Evolutionary conservation across 2,888 invertebrate species (phyloP), one percentile per base, ranked within the genome.

Genomic region (Leucophora obtusa): DNA sequence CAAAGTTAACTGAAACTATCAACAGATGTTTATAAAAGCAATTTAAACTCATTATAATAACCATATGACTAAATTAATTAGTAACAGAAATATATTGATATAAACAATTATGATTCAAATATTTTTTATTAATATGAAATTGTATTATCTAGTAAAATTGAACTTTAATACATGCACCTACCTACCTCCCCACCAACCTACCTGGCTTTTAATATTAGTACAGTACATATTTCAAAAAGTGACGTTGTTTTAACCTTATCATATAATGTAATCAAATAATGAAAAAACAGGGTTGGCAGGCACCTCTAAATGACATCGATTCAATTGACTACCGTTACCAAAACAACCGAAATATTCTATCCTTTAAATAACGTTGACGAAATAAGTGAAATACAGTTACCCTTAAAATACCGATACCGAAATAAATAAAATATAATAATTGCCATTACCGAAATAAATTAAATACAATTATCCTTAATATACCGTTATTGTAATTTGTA

Each of bases 21-120:
- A 74, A 21, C 75, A 75, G 75, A 75, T 80, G 79, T 68, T 62
- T 59, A 51, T 15, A 60, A 53, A n/a, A 53, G 18, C 21, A 70
- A 51, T n/a, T 35, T 33, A 59, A 69, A 69, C 47, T 69, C 58
- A 69, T 69, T 58, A 15, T 43, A 17, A 47, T 47, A 47, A 47
- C 14, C 6, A 47, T 47, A 47, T 47, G 43, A 47, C 3, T n/a
- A 47, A 47, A n/a, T n/a, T n/a, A 47, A 47, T 14, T 14, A 38
- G 1, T 11, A 38, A 3, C n/a, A 47, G 11, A 11, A 47, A 47
- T 11, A 38, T 38, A 38, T 38, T 38, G n/a, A 47, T 47, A 14
- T n/a, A 38, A 38, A 38, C 14, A 38, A 28, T 3, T 28, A 6
- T 28, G 28, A 28, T 28, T 28, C 28, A 28, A 28, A 7, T 28